These are phyloP conservation scores for Dryadula phaetusa DNA, from an alignment of 2,888 invertebrate genomes.

Conservation along the genomic window DNA sequence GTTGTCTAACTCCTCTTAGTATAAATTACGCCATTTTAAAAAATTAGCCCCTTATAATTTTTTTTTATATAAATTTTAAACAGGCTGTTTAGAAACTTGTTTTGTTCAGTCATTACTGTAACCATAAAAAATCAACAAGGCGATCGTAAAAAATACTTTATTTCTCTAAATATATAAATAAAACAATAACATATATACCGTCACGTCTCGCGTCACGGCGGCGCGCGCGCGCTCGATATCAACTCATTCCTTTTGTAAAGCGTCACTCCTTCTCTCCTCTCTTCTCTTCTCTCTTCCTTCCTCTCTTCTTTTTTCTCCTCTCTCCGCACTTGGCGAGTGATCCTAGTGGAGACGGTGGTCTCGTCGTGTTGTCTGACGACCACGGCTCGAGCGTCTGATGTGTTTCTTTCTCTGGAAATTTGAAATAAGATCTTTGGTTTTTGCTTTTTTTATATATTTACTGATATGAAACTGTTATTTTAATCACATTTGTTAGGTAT, in stretches of 20 bases:
- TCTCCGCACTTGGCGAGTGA: slow-evolving; percentile 53
- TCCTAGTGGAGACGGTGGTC: slow-evolving; percentile 80
- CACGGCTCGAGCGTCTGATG: slow-evolving; percentile 74
- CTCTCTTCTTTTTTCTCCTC: slow-evolving; percentile 52
- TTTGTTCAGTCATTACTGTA: too few relatives aligned
- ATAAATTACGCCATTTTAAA: too few relatives aligned
- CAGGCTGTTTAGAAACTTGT: too few relatives aligned
- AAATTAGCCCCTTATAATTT: too few relatives aligned
- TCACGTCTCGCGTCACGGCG: slow-evolving; percentile 72
- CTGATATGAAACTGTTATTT: too few relatives aligned
- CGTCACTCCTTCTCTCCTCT: slow-evolving; percentile 64
- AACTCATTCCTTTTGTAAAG: slow-evolving; percentile 92
- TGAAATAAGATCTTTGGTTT: too few relatives aligned
- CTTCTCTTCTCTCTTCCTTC: slow-evolving; percentile 55
- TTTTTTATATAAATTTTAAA: too few relatives aligned
- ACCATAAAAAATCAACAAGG: neutral
- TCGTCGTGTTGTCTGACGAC: slow-evolving; percentile 73
- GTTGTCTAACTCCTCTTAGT: too few relatives aligned
- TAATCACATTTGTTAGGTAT: too few relatives aligned
- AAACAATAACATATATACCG: slow-evolving; percentile 73
- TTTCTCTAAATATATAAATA: slow-evolving; percentile 50
- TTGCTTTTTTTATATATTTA: neutral
- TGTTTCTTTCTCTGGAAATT: slow-evolving; percentile 78
- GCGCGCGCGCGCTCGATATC: slow-evolving; percentile 89
- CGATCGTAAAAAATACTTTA: slow-evolving; percentile 44